phyloP scores from a whole-genome alignment of 2,888 invertebrate genomes.

The Stenolophus ochropezus region DNA sequence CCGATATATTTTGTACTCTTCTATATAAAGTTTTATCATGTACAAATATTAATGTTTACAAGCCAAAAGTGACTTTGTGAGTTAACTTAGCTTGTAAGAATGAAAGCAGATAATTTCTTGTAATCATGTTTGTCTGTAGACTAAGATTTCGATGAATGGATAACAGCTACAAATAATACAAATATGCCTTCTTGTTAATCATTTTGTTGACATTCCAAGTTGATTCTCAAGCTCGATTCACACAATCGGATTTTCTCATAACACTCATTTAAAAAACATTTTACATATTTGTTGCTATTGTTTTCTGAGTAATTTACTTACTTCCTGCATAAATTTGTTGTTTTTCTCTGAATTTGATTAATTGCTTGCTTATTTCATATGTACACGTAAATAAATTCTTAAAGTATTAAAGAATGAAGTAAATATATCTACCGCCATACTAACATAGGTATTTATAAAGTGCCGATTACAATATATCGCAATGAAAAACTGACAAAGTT shows the following conservation, averaged over 20 bases:
- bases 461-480: too few species aligned
- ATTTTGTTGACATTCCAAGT: slow-evolving; percentile 13
- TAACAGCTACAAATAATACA: slow-evolving; percentile 5
- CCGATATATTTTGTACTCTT: slow-evolving; percentile 54
- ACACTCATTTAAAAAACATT: not conserved
- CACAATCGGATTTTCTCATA: not conserved
- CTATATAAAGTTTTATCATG: slow-evolving; percentile 51
- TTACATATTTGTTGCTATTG: not conserved
- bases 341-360: not conserved
- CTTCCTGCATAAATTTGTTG: not conserved
- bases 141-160: slow-evolving; percentile 41
- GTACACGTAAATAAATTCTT: too few species aligned
- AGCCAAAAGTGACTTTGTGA: slow-evolving; percentile 45
- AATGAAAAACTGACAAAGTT: too few species aligned
- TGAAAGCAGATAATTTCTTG: slow-evolving; percentile 13
- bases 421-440: too few species aligned
- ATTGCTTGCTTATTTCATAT: not conserved
- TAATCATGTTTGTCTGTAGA: slow-evolving; percentile 37
- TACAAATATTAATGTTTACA: slow-evolving; percentile 56
- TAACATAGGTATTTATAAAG: too few species aligned
- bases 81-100: slow-evolving; percentile 31
- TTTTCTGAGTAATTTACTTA: not conserved
- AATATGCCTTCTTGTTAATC: not conserved
- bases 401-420: too few species aligned
- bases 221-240: slow-evolving; percentile 3